Conservation (phyloP, 2,888 invertebrate species). For the Smittia sp. region DNA sequence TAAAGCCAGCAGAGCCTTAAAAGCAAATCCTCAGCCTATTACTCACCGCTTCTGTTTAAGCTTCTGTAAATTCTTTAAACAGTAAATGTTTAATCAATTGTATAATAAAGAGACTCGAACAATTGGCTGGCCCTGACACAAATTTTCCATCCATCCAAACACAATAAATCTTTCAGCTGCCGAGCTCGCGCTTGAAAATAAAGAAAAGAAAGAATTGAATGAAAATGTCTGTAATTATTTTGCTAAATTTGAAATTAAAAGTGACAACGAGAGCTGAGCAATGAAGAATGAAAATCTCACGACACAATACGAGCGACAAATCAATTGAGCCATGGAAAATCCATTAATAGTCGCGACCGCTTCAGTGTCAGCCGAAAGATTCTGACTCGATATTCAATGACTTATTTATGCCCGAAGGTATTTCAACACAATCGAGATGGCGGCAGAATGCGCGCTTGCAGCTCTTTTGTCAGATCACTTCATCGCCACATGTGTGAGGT, state of each 20-base stretch:
- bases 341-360: background rate
- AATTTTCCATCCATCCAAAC: slow-evolving; percentile 13
- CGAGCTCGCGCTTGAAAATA: background rate
- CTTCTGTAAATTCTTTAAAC: background rate
- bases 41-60: background rate
- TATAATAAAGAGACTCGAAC: slow-evolving; percentile 5
- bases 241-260: slow-evolving; percentile 29
- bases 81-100: background rate
- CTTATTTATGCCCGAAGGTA: background rate
- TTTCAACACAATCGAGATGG: slow-evolving; percentile 2
- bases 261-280: slow-evolving; percentile 31
- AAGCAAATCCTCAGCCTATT: background rate
- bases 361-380: background rate
- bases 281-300: slow-evolving; percentile 7
- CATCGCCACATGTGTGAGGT: background rate
- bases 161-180: slow-evolving; percentile 17
- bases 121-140: background rate
- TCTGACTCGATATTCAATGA: background rate
- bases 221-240: background rate
- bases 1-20: background rate
- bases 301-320: slow-evolving; percentile 15
- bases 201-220: slow-evolving; percentile 15
- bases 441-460: background rate
- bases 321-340: slow-evolving; percentile 10
- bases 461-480: background rate